Conservation (phyloP, 2,113 vertebrate species). For the Polyodon spathula region DNA sequence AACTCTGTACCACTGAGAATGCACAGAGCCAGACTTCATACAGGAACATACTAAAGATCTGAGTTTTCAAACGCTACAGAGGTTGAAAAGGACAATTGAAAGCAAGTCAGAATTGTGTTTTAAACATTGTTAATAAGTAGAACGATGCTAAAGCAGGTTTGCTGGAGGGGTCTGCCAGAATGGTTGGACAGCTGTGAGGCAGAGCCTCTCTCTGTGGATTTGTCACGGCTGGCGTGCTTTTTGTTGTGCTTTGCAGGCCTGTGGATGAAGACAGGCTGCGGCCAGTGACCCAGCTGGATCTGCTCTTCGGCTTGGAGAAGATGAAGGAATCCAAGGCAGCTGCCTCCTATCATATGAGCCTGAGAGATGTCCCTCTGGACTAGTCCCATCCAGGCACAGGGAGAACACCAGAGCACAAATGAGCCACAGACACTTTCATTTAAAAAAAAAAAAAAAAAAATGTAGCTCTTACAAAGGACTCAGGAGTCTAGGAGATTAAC, state of each 20-base stretch:
- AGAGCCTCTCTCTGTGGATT: neutral
- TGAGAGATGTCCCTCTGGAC: conserved; percentile 47
- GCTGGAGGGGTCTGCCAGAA: too few species aligned
- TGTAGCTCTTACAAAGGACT: too few species aligned
- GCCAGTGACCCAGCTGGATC: conserved; percentile 61
- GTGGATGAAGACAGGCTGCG: conserved; percentile 45
- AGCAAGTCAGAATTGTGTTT: too few species aligned
- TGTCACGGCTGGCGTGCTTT: neutral
- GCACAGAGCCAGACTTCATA: neutral
- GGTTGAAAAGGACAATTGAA: too few species aligned
- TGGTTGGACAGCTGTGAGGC: too few species aligned
- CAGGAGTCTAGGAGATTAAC: too few species aligned
- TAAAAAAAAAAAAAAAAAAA: neutral
- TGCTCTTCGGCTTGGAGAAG: conserved; percentile 63
- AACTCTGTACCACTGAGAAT: neutral
- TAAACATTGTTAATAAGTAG: too few species aligned
- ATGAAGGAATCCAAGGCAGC: conserved; percentile 60
- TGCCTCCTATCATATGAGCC: conserved; percentile 24
- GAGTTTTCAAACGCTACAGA: too few species aligned
- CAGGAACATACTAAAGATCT: too few species aligned
- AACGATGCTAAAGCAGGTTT: too few species aligned
- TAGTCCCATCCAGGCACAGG: conserved; percentile 23
- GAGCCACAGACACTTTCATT: neutral
- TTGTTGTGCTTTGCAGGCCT: conserved; percentile 27
- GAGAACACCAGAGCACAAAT: neutral